Evolutionary conservation across 2,797 vertebrate genomes (phyloP).

Genomic region (Garrulus glandarius): DNA sequence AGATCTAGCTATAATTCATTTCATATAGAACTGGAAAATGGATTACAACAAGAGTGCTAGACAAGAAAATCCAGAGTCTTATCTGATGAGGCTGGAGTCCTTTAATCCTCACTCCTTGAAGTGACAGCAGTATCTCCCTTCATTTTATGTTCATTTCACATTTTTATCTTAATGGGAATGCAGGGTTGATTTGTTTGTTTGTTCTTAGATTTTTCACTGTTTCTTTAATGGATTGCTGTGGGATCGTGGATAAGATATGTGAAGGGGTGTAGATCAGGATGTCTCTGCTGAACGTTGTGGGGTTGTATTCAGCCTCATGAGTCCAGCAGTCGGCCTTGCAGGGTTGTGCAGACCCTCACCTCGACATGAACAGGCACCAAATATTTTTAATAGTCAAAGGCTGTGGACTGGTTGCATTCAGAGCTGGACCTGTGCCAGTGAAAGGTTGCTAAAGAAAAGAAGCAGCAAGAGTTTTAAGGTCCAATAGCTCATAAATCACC

Average conservation of each 20-base stretch:
- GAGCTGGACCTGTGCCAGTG: neutral
- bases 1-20: conserved; percentile 52
- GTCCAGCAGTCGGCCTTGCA: neutral
- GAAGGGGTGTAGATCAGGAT: neutral
- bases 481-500: conserved; percentile 46
- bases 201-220: neutral
- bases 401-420: neutral
- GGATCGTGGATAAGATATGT: neutral
- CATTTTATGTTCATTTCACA: conserved; percentile 9
- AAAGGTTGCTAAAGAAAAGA: conserved; percentile 37
- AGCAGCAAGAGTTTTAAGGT: conserved; percentile 41
- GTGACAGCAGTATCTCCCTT: conserved; percentile 19
- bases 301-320: neutral
- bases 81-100: conserved; percentile 40
- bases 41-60: conserved; percentile 26
- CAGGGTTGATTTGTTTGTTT: neutral
- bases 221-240: neutral
- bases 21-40: conserved; percentile 31
- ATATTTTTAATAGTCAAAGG: neutral
- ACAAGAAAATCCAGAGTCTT: conserved; percentile 40
- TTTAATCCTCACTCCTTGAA: conserved; percentile 53
- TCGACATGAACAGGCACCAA: neutral
- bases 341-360: neutral
- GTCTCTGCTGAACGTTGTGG: neutral
- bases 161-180: conserved; percentile 10